A percentile compares a stretch with the other conserved stretches of the same genome.
phyloP scores from a whole-genome alignment of 2,797 vertebrate species.

The Anguilla megastoma region DNA sequence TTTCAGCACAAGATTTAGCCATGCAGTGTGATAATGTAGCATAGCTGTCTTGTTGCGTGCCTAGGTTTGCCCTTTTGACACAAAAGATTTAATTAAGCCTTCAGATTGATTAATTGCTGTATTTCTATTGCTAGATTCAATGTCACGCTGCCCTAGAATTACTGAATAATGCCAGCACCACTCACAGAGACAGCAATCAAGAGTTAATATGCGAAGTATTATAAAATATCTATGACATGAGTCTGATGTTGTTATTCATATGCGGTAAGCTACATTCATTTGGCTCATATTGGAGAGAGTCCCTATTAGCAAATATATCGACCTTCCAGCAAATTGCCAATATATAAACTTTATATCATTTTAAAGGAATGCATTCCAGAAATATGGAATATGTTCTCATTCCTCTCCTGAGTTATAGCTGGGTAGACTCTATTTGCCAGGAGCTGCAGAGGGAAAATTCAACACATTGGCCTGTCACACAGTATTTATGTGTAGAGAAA shows the following conservation, averaged over 20 bases:
- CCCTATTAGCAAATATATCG: background rate
- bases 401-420: background rate
- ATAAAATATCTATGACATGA: background rate
- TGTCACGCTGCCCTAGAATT: slow-evolving; percentile 8
- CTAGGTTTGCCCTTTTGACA: background rate
- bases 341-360: background rate
- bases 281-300: background rate
- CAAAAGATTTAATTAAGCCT: slow-evolving; percentile 9
- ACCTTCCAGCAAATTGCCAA: background rate
- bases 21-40: background rate
- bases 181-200: background rate
- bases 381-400: background rate
- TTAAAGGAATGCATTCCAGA: background rate
- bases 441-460: background rate
- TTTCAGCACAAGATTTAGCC: background rate
- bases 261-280: background rate
- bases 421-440: background rate
- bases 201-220: background rate
- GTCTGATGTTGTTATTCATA: background rate
- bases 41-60: background rate
- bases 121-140: background rate
- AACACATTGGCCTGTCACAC: slow-evolving; percentile 24
- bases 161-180: background rate
- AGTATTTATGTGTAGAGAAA: slow-evolving; percentile 1
- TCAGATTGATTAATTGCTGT: slow-evolving; percentile 9